Percentiles rank a stretch among this genome's conserved stretches.
phyloP scores from a whole-genome alignment of 2,113 vertebrate genomes.

The Syngnathus typhle region DNA sequence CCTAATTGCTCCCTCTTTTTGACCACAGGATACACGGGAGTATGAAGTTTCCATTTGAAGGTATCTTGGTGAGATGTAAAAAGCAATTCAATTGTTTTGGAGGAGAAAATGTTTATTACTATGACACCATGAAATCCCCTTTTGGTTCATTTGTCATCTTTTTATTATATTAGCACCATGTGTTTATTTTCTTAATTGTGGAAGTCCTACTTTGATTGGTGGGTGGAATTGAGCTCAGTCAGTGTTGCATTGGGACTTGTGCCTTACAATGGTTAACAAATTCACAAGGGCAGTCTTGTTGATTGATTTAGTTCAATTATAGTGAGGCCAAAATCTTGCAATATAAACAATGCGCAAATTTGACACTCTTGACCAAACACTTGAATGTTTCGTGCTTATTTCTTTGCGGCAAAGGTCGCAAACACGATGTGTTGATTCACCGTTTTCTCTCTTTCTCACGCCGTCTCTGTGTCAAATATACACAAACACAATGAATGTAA shows the following conservation, averaged over 20 bases:
- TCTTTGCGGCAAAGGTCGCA: conserved; percentile 18
- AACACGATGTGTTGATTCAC: conserved; percentile 24
- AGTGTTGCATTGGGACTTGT: conserved; percentile 61
- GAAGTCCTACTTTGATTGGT: conserved; percentile 41
- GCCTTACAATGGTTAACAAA: conserved; percentile 63
- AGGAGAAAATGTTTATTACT: conserved; percentile 37
- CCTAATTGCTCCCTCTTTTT: conserved; percentile 18
- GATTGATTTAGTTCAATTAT: conserved; percentile 24
- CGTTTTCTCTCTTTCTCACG: conserved; percentile 32
- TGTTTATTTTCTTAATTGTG: background rate
- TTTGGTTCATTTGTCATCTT: conserved; percentile 15
- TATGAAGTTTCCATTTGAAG: conserved; percentile 88
- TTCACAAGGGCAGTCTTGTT: conserved; percentile 11
- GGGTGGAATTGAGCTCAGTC: conserved; percentile 40
- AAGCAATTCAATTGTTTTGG: conserved; percentile 25
- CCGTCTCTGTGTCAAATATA: conserved; percentile 41
- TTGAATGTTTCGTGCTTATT: conserved; percentile 43
- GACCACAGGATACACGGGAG: conserved; percentile 80
- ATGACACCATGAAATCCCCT: conserved; percentile 40
- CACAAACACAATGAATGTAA: conserved; percentile 71
- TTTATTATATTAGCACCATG: background rate
- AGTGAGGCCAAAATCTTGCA: conserved; percentile 40
- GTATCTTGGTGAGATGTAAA: conserved; percentile 31
- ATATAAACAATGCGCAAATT: conserved; percentile 10
- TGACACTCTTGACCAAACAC: conserved; percentile 21